Evolutionary conservation across 2,888 invertebrate species (phyloP).

Genomic region (Tipula helvola): DNA sequence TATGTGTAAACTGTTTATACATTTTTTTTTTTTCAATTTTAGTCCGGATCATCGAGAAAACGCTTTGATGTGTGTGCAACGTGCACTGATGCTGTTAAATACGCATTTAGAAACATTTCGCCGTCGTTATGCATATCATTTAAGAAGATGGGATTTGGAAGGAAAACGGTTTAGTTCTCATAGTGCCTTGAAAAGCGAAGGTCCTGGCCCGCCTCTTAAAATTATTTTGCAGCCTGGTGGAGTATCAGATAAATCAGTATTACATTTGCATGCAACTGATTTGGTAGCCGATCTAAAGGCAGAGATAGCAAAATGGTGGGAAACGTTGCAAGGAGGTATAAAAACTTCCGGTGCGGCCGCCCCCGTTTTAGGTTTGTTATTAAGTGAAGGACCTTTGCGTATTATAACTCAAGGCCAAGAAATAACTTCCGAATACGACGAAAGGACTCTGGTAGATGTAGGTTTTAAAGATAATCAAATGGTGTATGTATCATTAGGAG

Average conservation of each 20-base stretch:
- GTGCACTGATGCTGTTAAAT: constrained; percentile 74
- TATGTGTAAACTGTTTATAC: background rate
- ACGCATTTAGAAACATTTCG: constrained; percentile 90
- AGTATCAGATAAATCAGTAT: constrained; percentile 67
- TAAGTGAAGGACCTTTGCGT: constrained; percentile 73
- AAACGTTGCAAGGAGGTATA: constrained; percentile 40
- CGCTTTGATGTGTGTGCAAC: constrained; percentile 77
- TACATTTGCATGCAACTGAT: constrained; percentile 75
- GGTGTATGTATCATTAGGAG: constrained; percentile 83
- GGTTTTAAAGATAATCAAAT: constrained; percentile 91
- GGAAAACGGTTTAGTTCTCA: constrained; percentile 68
- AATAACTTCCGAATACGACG: constrained; percentile 82
- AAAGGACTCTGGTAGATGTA: constrained; percentile 79
- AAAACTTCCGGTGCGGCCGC: constrained; percentile 29
- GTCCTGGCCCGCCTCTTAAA: constrained; percentile 53
- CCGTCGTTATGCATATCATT: constrained; percentile 74
- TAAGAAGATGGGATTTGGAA: constrained; percentile 79
- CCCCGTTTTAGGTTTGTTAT: constrained; percentile 50
- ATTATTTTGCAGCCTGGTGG: constrained; percentile 82
- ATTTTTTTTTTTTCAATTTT: background rate
- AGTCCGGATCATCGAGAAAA: constrained; percentile 49
- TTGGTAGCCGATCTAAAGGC: constrained; percentile 84
- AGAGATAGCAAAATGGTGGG: constrained; percentile 95
- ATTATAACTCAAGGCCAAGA: constrained; percentile 93
- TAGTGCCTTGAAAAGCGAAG: constrained; percentile 38